Base-by-base conservation (phyloP, 2,888 invertebrate genomes). In the Amblyjoppa proteus region DNA sequence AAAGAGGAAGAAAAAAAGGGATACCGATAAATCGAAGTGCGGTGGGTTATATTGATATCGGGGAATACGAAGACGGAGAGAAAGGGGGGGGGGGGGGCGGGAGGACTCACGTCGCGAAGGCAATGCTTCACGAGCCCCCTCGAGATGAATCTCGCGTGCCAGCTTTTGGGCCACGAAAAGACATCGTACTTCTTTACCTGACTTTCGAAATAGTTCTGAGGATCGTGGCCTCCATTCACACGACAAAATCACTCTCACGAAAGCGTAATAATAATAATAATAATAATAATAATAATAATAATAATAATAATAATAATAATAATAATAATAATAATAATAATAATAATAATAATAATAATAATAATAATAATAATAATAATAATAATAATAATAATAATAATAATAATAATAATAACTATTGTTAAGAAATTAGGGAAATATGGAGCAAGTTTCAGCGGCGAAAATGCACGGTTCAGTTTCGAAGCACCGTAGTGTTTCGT, bases 21-120 rank as follows among this genome's bases (percentile, higher is more conserved):
- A 34, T 66, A 3, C 3, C 61, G 34, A 61, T 31, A 20, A 73
- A 85, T 80, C 75, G 64, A 66, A 79, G 68, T 66, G 58, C 76
- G 41, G 79, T 76, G 79, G 79, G 75, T 76, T 77, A 83, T 75
- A 83, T 78, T 69, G 83, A 79, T 81, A 81, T 83, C 76, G 31
- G 31, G 45, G 76, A 56, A 74, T 77, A 74, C 83, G 69, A 83
- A 86, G 74, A 83, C 74, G 74, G 64, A 68, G 77, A 61, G 69
- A 73, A 77, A 41, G 9, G 41, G 9, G 68, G 28, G 71, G 71
- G 20, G 20, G 20, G 20, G 20, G 20, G 20, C 51, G 66, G 11
- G 56, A 53, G 2, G 79, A 41, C 28, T 16, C 41, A 41, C 58
- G 41, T 20, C 25, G n/a, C 38, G 25, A 6, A 9, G 56, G 20